Base-by-base conservation (phyloP, 2,113 vertebrate species). In the Alosa alosa region DNA sequence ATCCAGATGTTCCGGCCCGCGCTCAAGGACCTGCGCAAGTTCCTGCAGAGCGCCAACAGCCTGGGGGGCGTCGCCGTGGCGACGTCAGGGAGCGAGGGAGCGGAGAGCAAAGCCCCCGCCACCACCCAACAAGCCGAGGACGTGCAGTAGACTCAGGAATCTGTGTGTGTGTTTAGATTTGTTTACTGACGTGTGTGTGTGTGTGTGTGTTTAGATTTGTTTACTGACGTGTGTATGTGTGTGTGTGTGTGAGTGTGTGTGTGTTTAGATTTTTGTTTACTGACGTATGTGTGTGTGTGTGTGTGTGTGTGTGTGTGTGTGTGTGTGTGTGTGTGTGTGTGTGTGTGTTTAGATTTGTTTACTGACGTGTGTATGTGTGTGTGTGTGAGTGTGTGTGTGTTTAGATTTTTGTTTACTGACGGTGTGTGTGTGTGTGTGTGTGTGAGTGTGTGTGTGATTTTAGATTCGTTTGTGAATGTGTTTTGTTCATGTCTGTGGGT, bases 1-100 rank as follows among this genome's bases (percentile, higher is more conserved):
- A 96, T 99, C 50, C 98, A 99, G 93, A 96, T 99, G 91, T 95
- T 99, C 68, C 93, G 97, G 82, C 98, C 98, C 0, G 96, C 97
- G 85, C 96, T 99, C 13, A 99, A 98, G 90, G 98, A 99, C 93
- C 94, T 99, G 88, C 95, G 98, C 39, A 96, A 97, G 84, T 99
- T 96, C 90, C 91, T 99, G 60, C 98, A 99, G 94, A 97, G 95
- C 83, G 91, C 94, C 75, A 2, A 92, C 93, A 8, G 31, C 89
- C 1, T 3, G 89, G 82, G 2, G 20, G 60, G 60, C 3, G 50
- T 1, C n/a, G 64, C n/a, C 1, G 31, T 6, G 31, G 36, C 0
- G 72, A 31, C 31, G 31, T 3, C n/a, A 36, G 36, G 72, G 72
- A 36, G 0, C 9, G 72, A 39, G 72, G 90, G 90, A 87, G 57